These are phyloP conservation scores for Pseudomugil gertrudae DNA, from an alignment of 2,797 vertebrate genomes.

Conservation along the genomic window DNA sequence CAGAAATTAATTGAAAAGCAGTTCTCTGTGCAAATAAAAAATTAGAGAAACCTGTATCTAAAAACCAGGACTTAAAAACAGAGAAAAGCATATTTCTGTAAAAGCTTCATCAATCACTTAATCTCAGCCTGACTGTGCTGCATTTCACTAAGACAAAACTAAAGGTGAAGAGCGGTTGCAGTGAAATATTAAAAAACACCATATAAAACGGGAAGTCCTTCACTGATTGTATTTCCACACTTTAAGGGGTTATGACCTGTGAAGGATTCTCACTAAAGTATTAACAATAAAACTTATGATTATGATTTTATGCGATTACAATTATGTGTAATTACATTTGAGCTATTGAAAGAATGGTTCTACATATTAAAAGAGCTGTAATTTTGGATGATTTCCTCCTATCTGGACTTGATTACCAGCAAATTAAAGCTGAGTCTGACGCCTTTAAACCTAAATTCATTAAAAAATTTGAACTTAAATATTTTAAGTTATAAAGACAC, in stretches of 20 bases:
- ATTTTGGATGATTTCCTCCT: background rate
- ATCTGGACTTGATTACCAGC: background rate
- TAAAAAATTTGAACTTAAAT: background rate
- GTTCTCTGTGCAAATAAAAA: background rate
- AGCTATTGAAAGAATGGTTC: background rate
- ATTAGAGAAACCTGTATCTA: too few relatives aligned
- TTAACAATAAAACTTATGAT: background rate
- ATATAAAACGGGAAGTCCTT: background rate
- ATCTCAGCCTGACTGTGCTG: background rate
- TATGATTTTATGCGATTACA: background rate
- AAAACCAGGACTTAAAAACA: background rate
- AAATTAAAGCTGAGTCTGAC: background rate
- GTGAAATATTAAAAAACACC: background rate
- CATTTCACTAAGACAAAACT: background rate
- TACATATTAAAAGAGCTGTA: background rate
- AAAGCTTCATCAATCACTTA: background rate
- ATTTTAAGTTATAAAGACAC: background rate
- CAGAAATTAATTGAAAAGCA: background rate
- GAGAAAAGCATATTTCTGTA: background rate
- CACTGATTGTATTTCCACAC: background rate
- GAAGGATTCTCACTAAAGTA: background rate
- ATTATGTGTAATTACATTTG: background rate
- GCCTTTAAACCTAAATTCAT: background rate
- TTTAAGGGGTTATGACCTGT: background rate
- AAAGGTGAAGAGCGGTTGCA: background rate